phyloP scores from a whole-genome alignment of 1,140 invertebrate species.

The Drosophila parvula region DNA sequence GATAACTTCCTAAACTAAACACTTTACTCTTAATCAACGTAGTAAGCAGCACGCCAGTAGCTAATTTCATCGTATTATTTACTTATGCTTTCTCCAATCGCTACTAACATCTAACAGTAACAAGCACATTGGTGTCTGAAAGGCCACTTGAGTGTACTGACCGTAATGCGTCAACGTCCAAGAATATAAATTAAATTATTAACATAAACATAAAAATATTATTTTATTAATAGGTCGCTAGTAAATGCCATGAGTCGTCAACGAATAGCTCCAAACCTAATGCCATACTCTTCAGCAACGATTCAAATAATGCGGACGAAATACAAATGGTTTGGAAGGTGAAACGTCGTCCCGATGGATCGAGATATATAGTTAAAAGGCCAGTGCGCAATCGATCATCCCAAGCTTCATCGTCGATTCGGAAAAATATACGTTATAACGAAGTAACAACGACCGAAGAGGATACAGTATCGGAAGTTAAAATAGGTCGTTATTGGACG shows the following conservation, averaged over 20 bases:
- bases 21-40: no score
- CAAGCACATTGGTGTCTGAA: no score
- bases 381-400: conserved; percentile 88
- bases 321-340: conserved; percentile 91
- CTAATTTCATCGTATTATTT: no score
- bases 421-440: conserved; percentile 86
- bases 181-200: no score
- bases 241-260: conserved; percentile 22
- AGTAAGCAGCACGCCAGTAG: no score
- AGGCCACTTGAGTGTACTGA: no score
- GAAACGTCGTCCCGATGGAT: conserved; percentile 91
- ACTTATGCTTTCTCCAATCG: no score
- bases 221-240: conserved; percentile 46
- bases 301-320: conserved; percentile 41
- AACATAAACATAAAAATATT: no score
- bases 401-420: conserved; percentile 42
- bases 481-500: conserved; percentile 92
- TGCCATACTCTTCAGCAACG: conserved; percentile 30
- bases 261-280: conserved; percentile 26
- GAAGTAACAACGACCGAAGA: conserved; percentile 91
- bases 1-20: no score
- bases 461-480: conserved; percentile 92
- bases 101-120: no score
- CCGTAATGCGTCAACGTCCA: no score
- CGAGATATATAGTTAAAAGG: conserved; percentile 90